phyloP scores from a whole-genome alignment of 23 tunicate species.

The Botrylloides violaceus region DNA sequence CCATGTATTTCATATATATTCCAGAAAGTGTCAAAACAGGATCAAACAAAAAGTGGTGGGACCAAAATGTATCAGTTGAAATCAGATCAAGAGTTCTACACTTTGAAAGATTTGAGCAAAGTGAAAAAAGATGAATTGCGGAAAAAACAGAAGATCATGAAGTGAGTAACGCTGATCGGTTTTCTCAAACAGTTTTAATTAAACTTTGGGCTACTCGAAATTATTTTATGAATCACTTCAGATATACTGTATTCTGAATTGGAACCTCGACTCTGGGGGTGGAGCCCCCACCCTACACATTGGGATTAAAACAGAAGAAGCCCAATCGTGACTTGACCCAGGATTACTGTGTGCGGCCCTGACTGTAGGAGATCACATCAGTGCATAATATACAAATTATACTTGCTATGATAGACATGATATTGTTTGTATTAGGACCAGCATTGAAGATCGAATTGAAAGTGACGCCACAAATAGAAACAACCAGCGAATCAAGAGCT shows the following conservation, averaged over 20 bases:
- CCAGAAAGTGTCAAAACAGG: not conserved
- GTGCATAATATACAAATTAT: no score
- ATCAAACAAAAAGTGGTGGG: not conserved
- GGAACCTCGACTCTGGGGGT: no score
- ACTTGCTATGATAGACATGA: not conserved
- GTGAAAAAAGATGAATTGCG: not conserved
- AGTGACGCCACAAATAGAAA: not conserved
- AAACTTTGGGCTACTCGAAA: not conserved
- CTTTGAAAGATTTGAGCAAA: conserved; percentile 7
- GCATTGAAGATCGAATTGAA: conserved; percentile 24
- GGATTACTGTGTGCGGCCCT: no score
- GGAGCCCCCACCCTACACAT: no score
- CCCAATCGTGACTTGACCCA: no score
- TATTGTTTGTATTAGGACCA: conserved; percentile 10
- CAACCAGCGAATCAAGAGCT: not conserved
- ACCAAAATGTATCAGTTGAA: conserved; percentile 15
- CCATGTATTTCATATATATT: no score
- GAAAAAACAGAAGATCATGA: not conserved
- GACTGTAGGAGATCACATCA: no score
- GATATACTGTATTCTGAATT: not conserved
- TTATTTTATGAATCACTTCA: not conserved
- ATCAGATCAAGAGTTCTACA: conserved; percentile 1
- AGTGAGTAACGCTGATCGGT: not conserved
- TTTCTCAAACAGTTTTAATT: not conserved
- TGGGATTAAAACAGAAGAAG: no score